Conservation (phyloP, 2,888 invertebrate species). For the Ditylenchus weischeri region DNA sequence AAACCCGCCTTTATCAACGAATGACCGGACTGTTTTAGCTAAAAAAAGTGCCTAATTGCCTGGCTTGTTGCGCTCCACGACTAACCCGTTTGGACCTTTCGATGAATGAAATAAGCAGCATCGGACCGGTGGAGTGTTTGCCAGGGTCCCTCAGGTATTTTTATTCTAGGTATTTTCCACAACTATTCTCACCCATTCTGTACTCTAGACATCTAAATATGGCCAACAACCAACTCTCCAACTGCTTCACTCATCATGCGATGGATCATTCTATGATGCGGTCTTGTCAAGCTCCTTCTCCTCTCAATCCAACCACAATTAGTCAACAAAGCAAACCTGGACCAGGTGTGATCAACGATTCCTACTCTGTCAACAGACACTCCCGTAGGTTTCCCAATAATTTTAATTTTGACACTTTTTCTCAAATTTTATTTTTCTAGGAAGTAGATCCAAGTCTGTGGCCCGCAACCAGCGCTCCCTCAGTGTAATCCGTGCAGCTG, state of each 20-base stretch:
- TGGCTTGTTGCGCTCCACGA: conserved; percentile 84
- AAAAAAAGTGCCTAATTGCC: conserved; percentile 71
- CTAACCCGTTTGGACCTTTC: conserved; percentile 84
- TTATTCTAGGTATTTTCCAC: conserved; percentile 63
- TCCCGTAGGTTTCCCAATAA: conserved; percentile 8
- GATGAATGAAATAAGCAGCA: conserved; percentile 70
- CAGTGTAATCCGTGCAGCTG: conserved; percentile 42
- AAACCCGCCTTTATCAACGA: no score
- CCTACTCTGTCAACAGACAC: conserved; percentile 33
- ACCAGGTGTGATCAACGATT: conserved; percentile 1
- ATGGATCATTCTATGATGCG: conserved; percentile 17
- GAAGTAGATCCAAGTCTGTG: conserved; percentile 56
- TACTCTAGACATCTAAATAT: conserved; percentile 78
- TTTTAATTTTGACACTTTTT: no score
- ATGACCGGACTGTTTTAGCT: no score
- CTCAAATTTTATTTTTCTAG: conserved; percentile 24
- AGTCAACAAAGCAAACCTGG: background rate
- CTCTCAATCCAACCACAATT: conserved; percentile 3
- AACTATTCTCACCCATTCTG: conserved; percentile 60
- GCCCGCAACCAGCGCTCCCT: conserved; percentile 55
- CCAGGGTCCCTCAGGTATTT: conserved; percentile 83
- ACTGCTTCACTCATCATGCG: background rate
- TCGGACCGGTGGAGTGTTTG: conserved; percentile 84
- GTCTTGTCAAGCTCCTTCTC: conserved; percentile 25
- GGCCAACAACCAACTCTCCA: conserved; percentile 7